Evolutionary conservation across 2,888 invertebrate genomes (phyloP).

Genomic region (Sinopyrophorus schimmeli): DNA sequence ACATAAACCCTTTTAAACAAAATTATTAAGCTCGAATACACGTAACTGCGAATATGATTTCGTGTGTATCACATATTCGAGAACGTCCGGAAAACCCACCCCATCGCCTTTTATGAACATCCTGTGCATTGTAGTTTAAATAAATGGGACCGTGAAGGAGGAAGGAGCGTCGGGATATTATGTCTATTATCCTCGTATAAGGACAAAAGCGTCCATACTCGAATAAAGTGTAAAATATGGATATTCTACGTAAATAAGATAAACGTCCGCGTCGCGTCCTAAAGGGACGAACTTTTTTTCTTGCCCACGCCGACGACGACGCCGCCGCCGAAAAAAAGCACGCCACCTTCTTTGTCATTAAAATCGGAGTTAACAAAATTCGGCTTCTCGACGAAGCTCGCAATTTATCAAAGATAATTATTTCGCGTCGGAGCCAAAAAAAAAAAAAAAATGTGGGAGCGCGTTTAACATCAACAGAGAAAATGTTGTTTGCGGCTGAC

Average conservation of each 20-base stretch:
- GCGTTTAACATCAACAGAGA: not conserved
- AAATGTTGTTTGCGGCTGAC: constrained; percentile 5
- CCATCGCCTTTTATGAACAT: constrained; percentile 8
- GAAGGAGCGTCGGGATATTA: constrained; percentile 14
- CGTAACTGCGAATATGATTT: not conserved
- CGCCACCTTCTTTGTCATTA: too few relatives aligned
- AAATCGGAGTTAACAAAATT: too few relatives aligned
- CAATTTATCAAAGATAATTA: constrained; percentile 8
- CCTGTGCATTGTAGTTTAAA: constrained; percentile 13
- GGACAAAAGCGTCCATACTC: constrained; percentile 18
- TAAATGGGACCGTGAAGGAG: constrained; percentile 13
- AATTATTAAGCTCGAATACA: constrained; percentile 6
- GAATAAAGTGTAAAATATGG: constrained; percentile 20
- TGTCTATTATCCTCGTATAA: constrained; percentile 18
- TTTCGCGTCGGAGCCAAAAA: not conserved
- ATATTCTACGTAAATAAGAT: constrained; percentile 19
- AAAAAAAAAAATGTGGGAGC: constrained; percentile 12
- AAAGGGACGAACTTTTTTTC: too few relatives aligned
- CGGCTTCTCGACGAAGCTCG: too few relatives aligned
- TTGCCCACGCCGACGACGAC: too few relatives aligned
- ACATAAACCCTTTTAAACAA: not conserved
- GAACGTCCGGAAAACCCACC: not conserved
- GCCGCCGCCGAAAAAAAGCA: too few relatives aligned
- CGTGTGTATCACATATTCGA: not conserved
- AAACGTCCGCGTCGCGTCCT: too few relatives aligned